Conservation (phyloP, 2,888 invertebrate species). For the Drosophila longiperda region DNA sequence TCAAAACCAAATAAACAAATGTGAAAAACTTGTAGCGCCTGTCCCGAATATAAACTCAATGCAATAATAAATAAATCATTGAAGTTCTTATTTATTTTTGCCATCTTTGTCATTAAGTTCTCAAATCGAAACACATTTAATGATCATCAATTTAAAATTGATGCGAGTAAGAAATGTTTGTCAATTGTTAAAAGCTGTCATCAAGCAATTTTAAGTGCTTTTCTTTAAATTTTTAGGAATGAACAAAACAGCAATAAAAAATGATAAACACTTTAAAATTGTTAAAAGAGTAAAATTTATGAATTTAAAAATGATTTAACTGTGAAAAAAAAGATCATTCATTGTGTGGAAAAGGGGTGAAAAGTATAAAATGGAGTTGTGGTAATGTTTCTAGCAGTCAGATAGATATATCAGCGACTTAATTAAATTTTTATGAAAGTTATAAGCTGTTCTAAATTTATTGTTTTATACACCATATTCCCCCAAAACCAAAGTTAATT, state of each 20-base stretch:
- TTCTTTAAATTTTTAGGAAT: background rate
- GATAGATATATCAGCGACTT: background rate
- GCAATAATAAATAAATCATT: slow-evolving; percentile 16
- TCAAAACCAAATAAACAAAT: slow-evolving; percentile 62
- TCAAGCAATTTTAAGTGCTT: background rate
- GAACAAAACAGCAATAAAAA: background rate
- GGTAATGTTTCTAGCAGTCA: background rate
- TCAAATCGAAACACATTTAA: slow-evolving; percentile 14
- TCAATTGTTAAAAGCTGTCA: background rate
- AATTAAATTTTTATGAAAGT: too few species aligned
- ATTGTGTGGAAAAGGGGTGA: background rate
- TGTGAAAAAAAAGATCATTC: background rate
- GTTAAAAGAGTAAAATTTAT: background rate
- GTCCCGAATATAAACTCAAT: slow-evolving; percentile 13
- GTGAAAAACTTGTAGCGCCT: background rate
- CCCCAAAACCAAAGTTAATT: background rate
- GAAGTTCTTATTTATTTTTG: slow-evolving; percentile 10
- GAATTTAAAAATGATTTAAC: background rate
- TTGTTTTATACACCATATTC: background rate
- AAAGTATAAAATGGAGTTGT: background rate
- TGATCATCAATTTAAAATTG: slow-evolving; percentile 12
- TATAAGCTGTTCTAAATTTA: too few species aligned
- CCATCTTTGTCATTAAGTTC: background rate
- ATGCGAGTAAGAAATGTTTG: background rate
- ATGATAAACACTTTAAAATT: background rate